Evolutionary conservation across 2,113 vertebrate genomes (phyloP), one percentile per base, ranked within the genome.

Genomic region (Tragelaphus strepsiceros): DNA sequence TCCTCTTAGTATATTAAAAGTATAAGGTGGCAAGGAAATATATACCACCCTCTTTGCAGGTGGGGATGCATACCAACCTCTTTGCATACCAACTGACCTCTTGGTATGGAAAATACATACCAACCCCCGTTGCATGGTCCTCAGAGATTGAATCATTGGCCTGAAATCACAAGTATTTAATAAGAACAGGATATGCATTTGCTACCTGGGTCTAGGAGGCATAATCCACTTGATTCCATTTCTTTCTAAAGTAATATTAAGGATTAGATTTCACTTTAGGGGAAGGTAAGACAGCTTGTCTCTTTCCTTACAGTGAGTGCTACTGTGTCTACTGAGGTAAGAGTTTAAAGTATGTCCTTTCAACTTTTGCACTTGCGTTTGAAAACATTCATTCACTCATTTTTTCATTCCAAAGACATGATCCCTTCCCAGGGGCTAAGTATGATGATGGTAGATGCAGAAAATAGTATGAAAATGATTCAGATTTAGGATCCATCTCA

Each of bases 1-100:
- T 78, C 51, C 43, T 96, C 6, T 87, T 92, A 88, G 84, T 80
- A 90, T 91, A 84, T 74, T 81, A 93, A 56, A 96, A 94, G 46
- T 35, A 53, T 74, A 53, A 88, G 13, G 28, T 90, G 14, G 53
- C 74, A 90, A 96, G 46, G 59, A 95, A 95, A 93, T 71, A 13
- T 2, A 93, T 62, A 16, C 4, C 5, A 51, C 62, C 43, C 24
- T 98, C 39, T 84, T 81, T 62, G 94, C 19, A 46, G 67, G 9
- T 43, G 4, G 3, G 6, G 9, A 2, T 83, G 35, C 21, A 39
- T 74, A 74, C n/a, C 67, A 12, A 39, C n/a, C 19, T 71, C 67
- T 71, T 12, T 71, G n/a, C 19, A 39, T 71, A 71, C 67, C 19
- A 39, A 6, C n/a, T 74, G n/a, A 39, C n/a, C 67, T 74, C n/a